Evolutionary conservation across 2,113 vertebrate genomes (phyloP).

Genomic region (Mellivora capensis): DNA sequence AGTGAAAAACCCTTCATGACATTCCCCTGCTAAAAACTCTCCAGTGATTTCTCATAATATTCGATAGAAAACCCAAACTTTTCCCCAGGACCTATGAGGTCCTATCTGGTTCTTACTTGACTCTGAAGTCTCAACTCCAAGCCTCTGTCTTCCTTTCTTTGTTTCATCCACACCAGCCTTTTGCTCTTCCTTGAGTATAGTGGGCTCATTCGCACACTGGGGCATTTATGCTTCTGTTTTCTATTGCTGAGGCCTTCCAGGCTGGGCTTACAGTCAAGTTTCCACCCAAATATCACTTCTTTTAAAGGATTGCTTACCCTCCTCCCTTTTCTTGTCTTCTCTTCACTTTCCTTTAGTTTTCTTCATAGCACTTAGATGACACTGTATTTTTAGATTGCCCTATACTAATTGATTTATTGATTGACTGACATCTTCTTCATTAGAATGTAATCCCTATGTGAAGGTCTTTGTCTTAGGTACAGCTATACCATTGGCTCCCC

Average conservation of each 20-base stretch:
- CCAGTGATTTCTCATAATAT: neutral
- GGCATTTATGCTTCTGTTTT: neutral
- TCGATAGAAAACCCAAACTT: neutral
- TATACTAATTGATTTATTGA: neutral
- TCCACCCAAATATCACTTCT: neutral
- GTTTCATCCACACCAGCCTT: neutral
- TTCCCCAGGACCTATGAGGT: neutral
- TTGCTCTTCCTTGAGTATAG: fast-evolving
- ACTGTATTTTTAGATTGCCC: neutral
- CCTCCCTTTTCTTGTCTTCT: neutral
- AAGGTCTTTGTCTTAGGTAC: neutral
- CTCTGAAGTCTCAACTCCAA: neutral
- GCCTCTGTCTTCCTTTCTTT: fast-evolving
- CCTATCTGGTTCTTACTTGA: neutral
- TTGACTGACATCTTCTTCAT: neutral
- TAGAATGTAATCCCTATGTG: neutral
- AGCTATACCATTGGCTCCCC: neutral
- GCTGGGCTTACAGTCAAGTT: neutral
- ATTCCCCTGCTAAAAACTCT: neutral
- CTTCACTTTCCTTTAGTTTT: neutral
- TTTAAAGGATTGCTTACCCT: neutral
- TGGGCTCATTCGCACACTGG: too few species aligned
- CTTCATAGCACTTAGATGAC: neutral
- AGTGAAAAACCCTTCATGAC: neutral
- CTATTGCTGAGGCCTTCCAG: neutral